Base-by-base conservation (phyloP, 2,888 invertebrate genomes). In the Hydriomena furcata region DNA sequence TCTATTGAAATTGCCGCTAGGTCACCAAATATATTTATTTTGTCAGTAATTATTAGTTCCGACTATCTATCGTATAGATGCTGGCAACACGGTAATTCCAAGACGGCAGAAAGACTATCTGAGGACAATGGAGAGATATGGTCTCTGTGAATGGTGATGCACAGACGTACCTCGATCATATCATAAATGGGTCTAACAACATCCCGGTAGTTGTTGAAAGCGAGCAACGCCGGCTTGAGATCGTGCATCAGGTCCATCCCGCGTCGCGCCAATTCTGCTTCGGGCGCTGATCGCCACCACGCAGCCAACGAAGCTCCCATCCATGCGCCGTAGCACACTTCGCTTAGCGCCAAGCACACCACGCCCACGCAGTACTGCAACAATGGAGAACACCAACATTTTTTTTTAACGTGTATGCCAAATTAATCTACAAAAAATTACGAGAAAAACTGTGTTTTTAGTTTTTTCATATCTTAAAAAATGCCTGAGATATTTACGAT, bases 301-400 rank as follows among this genome's bases (percentile, higher is more conserved):
- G 75, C 76, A 67, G 71, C 77, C 73, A 89, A 78, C 63, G 88
- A 85, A 32, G 78, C 76, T 58, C 71, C 81, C 87, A 89, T 82
- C 89, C 89, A 89, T 63, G 84, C 85, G 65, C 82, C 88, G 79
- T 84, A 89, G 60, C 79, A 80, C 67, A 88, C 71, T 76, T 89
- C 88, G 70, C 82, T 81, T 54, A 71, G 61, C 59, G 79, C 86
- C 70, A 89, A 76, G 66, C 76, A 76, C 59, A 60, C 74, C 73
- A 90, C 86, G 58, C 88, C 89, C 37, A 52, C 74, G 41, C 72
- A 72, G 73, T 89, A 89, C 77, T 82, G 75, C 23, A 60, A 45
- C 11, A 17, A 17, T 17, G n/a, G n/a, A n/a, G n/a, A n/a, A n/a
- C n/a, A n/a, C n/a, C n/a, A n/a, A n/a, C n/a, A n/a, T n/a, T n/a